These are phyloP conservation scores for Anguilla anguilla DNA, from an alignment of 2,797 vertebrate genomes.

Conservation along the genomic window DNA sequence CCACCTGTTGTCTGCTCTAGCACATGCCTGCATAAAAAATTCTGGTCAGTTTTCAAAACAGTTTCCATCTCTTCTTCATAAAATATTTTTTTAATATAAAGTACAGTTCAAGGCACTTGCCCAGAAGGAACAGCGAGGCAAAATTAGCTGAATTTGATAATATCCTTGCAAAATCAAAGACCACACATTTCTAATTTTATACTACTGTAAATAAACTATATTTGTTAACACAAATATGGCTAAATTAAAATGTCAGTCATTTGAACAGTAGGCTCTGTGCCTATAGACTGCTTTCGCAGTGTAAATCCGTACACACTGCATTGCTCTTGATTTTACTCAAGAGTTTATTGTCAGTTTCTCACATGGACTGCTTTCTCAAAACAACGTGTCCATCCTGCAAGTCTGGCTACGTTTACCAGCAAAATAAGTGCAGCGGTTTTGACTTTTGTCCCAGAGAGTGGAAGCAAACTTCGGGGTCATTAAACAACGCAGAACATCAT, in stretches of 20 bases:
- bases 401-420: conserved; percentile 50
- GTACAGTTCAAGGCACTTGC: conserved; percentile 77
- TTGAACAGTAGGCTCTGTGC: conserved; percentile 61
- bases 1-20: conserved; percentile 53
- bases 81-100: conserved; percentile 56
- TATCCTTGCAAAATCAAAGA: not conserved
- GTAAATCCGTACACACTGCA: conserved; percentile 74
- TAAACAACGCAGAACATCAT: conserved; percentile 97
- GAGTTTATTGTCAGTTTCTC: not conserved
- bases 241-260: conserved; percentile 74
- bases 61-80: conserved; percentile 19
- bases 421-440: conserved; percentile 54
- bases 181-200: not conserved
- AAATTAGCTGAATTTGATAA: conserved; percentile 43
- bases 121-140: conserved; percentile 68
- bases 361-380: conserved; percentile 39
- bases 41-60: not conserved
- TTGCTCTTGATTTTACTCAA: conserved; percentile 48
- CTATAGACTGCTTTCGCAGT: conserved; percentile 67
- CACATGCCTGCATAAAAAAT: not conserved
- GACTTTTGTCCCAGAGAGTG: conserved; percentile 73
- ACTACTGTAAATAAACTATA: conserved; percentile 52
- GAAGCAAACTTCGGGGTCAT: conserved; percentile 67
- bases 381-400: conserved; percentile 53
- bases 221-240: conserved; percentile 74